Evolutionary conservation across 1,140 invertebrate species (phyloP).

Genomic region (Scaptomyza montana): DNA sequence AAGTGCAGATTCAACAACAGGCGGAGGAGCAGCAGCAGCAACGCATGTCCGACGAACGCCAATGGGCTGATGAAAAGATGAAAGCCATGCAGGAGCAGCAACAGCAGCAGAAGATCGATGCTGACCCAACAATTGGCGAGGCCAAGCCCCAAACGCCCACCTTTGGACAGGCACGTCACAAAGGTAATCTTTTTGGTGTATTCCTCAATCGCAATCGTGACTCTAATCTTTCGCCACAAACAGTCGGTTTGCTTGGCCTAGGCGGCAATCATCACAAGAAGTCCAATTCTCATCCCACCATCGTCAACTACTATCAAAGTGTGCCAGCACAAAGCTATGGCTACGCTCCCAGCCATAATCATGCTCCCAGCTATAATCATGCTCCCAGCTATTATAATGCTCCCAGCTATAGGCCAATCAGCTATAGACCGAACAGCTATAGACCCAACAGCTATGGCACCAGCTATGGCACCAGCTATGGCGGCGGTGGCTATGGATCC

Average conservation of each 20-base stretch:
- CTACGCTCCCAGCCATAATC: constrained; percentile 3
- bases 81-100: constrained; percentile 28
- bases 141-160: constrained; percentile 67
- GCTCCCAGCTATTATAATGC: background rate
- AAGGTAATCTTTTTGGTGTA: constrained; percentile 81
- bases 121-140: constrained; percentile 42
- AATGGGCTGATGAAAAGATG: constrained; percentile 31
- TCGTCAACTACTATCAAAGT: constrained; percentile 63
- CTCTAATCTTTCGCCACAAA: constrained; percentile 32
- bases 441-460: constrained; percentile 20
- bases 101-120: background rate
- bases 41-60: constrained; percentile 22
- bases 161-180: constrained; percentile 55
- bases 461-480: constrained; percentile 59
- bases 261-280: constrained; percentile 62
- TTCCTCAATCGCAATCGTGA: constrained; percentile 47
- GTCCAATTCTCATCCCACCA: constrained; percentile 45
- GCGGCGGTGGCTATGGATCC: constrained; percentile 31
- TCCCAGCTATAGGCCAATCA: constrained; percentile 1
- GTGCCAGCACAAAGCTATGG: constrained; percentile 7
- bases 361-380: background rate
- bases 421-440: constrained; percentile 21
- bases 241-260: constrained; percentile 52
- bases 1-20: constrained; percentile 2
- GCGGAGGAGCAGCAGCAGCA: constrained; percentile 14